Evolutionary conservation across 2,797 vertebrate genomes (phyloP), one percentile per base, ranked within the genome.

Genomic region (Silurus lanzhouensis): DNA sequence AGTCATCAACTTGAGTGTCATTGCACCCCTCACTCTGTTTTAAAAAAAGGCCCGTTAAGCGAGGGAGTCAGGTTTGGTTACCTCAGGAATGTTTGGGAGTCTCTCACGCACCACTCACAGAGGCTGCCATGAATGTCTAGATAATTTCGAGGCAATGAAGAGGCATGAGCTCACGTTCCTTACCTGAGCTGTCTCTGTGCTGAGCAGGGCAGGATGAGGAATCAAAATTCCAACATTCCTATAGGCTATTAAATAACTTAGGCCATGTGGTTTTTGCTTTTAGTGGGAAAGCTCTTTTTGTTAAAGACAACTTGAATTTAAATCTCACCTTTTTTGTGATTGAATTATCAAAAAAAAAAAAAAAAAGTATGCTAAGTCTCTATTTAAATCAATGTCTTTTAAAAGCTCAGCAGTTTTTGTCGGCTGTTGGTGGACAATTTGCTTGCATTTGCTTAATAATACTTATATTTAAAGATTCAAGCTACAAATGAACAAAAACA

Each of bases 1-100:
- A 92, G 82, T 92, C 87, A 87, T 91, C 86, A 92, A 38, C 72
- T 85, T 83, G 85, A 90, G 88, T 87, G 83, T 91, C 87, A 90
- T 88, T 88, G 85, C 83, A 88, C 90, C 85, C 89, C 85, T 88
- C 87, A 87, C 90, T 68, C 58, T 60, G 55, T 83, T 84, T 83
- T 25, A 68, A 68, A 86, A 85, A 70, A 85, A 85, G 83, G 75
- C 71, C 83, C 48, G n/a, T 76, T 82, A 74, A 87, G 75, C 38
- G 57, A 85, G 46, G 77, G 87, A 88, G 63, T 83, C 83, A 85
- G 86, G 71, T 81, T 79, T 66, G 82, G 67, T 86, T 88, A 70
- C 84, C 83, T 85, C 64, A 85, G 79, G 84, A 90, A 88, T 88
- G 75, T 83, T 88, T 86, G 76, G 70, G 82, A 87, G 83, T 86